Evolutionary conservation across 2,888 invertebrate species (phyloP), one percentile per base, ranked within the genome.

Genomic region (Parasteatoda lunata): DNA sequence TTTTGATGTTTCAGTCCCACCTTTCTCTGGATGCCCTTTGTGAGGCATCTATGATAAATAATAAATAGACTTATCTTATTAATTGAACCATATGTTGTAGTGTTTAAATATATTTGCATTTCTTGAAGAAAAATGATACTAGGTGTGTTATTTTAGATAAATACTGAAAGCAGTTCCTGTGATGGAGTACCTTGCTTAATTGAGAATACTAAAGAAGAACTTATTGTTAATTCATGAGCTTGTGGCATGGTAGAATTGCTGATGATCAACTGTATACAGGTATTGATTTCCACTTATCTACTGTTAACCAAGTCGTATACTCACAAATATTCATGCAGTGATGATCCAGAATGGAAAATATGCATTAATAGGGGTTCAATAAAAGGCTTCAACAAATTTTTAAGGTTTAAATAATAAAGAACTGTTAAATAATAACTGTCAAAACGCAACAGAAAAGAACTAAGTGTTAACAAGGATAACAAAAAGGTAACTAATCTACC

Each of bases 191-290:
- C 85, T 66, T 52, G 70, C 49, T 59, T 71, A 76, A 59, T n/a
- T 59, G 85, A 80, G 80, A 85, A 71, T 65, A 66, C 70, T 47
- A 76, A 77, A 71, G 80, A 85, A n/a, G 79, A 84, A 69, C 6
- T 79, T 48, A 80, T 70, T 49, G 49, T 80, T 52, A 77, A 64
- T 15, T 85, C 85, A 70, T 85, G 85, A 85, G 65, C 66, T 59
- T 54, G 47, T 15, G 11, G 51, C 73, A 70, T 65, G 47, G 72
- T 59, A 84, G 54, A 73, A 64, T 79, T 85, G 78, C 75, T 79
- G 85, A 59, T 49, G 54, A 66, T 80, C 51, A 73, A 48, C 70
- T 80, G 45, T 85, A n/a, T 76, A 76, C 80, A 77, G 85, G 85
- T 85, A 85, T 75, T 66, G 30, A 30, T 30, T 30, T 30, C 30